Percentiles rank a stretch among this genome's conserved stretches.
These are phyloP conservation scores for Aphidius ervi DNA, from an alignment of 1,140 invertebrate genomes.

Conservation along the genomic window DNA sequence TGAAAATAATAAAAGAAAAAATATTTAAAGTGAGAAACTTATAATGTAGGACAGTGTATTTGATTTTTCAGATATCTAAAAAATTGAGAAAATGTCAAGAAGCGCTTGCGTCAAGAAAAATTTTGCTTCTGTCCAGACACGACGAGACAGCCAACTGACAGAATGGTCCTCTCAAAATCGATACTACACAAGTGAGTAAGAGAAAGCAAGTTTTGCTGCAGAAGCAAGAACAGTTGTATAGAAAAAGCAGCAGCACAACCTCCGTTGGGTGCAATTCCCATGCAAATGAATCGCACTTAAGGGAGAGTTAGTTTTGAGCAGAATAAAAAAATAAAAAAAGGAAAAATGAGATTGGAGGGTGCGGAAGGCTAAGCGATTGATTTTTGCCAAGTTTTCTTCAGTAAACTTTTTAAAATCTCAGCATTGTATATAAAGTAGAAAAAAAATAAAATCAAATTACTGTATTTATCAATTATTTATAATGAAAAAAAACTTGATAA, in stretches of 20 bases:
- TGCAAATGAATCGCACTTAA: slow-evolving; percentile 50
- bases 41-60: too few species aligned
- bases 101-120: slow-evolving; percentile 18
- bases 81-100: not conserved
- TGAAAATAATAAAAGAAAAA: not conserved
- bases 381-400: slow-evolving; percentile 38
- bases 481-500: too few species aligned
- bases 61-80: too few species aligned
- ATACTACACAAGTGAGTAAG: slow-evolving; percentile 38
- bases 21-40: slow-evolving; percentile 6
- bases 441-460: too few species aligned
- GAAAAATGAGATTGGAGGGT: too few species aligned
- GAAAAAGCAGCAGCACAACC: slow-evolving; percentile 23
- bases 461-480: too few species aligned
- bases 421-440: not conserved
- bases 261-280: slow-evolving; percentile 47
- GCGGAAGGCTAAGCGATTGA: slow-evolving; percentile 36
- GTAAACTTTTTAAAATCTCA: slow-evolving; percentile 5
- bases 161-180: slow-evolving; percentile 53
- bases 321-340: slow-evolving; percentile 11
- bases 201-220: not conserved
- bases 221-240: slow-evolving; percentile 21
- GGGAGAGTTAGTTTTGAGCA: slow-evolving; percentile 9
- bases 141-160: slow-evolving; percentile 49
- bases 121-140: slow-evolving; percentile 49